A percentile compares a stretch with the other conserved stretches of the same genome.
Evolutionary conservation across 2,113 vertebrate species (phyloP).

Genomic region (Mugil cephalus): DNA sequence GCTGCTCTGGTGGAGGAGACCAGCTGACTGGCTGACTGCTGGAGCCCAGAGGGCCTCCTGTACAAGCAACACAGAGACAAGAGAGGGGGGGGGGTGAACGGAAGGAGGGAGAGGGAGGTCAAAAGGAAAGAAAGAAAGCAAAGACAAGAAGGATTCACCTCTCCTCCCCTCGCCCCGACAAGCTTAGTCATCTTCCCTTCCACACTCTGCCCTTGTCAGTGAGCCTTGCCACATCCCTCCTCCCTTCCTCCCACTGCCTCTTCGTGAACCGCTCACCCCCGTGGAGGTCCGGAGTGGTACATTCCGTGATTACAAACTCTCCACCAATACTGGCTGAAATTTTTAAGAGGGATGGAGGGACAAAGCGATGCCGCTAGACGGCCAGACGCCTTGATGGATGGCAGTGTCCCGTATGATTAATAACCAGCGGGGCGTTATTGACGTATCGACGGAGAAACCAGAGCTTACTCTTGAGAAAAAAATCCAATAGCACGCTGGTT

Average conservation of each 20-base stretch:
- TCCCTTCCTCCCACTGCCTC: background rate
- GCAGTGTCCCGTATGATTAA: constrained; percentile 48
- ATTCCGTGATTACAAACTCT: constrained; percentile 48
- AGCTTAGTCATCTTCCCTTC: constrained; percentile 63
- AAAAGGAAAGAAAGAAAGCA: constrained; percentile 8
- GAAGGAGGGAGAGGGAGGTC: background rate
- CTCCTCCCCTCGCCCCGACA: constrained; percentile 21
- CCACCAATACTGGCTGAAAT: constrained; percentile 15
- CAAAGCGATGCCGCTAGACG: background rate
- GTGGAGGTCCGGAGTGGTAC: constrained; percentile 44
- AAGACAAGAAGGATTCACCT: constrained; percentile 48
- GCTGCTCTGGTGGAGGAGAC: constrained; percentile 75
- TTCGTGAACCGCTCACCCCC: constrained; percentile 23
- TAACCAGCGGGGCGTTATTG: constrained; percentile 23
- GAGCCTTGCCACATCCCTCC: constrained; percentile 25
- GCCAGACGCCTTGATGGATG: constrained; percentile 26
- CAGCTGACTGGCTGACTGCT: constrained; percentile 82
- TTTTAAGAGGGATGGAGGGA: constrained; percentile 36
- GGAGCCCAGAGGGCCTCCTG: constrained; percentile 63
- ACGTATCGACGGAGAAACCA: constrained; percentile 29
- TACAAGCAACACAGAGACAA: constrained; percentile 49
- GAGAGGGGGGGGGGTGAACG: background rate
- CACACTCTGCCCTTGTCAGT: constrained; percentile 34
- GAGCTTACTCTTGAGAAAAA: constrained; percentile 25
- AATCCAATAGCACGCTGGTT: constrained; percentile 8